Evolutionary conservation across 2,113 vertebrate genomes (phyloP).

Genomic region (Aramus guarauna): DNA sequence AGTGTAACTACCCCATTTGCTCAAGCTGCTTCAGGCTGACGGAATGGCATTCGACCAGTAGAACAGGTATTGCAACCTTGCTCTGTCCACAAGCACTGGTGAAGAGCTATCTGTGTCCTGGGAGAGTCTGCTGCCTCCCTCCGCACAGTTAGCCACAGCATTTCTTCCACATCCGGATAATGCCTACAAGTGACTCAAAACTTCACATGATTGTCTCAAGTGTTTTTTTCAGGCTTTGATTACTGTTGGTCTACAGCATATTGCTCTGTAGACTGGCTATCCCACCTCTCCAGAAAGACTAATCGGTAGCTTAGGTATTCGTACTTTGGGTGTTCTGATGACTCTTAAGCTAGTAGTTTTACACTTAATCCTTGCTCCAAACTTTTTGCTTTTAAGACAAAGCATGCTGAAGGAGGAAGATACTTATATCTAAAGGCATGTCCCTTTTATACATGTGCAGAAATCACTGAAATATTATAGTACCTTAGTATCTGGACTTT

Average conservation of each 20-base stretch:
- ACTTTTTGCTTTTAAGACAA: background rate
- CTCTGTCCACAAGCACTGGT: no score
- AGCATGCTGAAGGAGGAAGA: background rate
- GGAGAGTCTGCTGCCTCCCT: background rate
- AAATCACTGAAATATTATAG: background rate
- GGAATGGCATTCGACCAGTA: background rate
- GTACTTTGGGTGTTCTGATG: background rate
- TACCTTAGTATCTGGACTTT: background rate
- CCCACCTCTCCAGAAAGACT: background rate
- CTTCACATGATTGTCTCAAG: accelerated
- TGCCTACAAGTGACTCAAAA: background rate
- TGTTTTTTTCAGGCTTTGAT: background rate
- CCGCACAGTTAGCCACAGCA: background rate
- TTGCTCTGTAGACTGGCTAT: background rate
- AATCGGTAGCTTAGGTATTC: accelerated
- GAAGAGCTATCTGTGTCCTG: no score
- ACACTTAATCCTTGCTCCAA: background rate
- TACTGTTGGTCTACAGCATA: background rate
- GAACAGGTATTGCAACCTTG: background rate
- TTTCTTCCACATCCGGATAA: accelerated
- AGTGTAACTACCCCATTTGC: background rate
- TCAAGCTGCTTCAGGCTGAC: background rate
- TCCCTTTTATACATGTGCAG: background rate
- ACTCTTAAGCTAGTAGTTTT: background rate
- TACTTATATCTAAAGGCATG: background rate